Base-by-base conservation (phyloP, 2,113 vertebrate genomes). In the Daphoenositta chrysoptera region DNA sequence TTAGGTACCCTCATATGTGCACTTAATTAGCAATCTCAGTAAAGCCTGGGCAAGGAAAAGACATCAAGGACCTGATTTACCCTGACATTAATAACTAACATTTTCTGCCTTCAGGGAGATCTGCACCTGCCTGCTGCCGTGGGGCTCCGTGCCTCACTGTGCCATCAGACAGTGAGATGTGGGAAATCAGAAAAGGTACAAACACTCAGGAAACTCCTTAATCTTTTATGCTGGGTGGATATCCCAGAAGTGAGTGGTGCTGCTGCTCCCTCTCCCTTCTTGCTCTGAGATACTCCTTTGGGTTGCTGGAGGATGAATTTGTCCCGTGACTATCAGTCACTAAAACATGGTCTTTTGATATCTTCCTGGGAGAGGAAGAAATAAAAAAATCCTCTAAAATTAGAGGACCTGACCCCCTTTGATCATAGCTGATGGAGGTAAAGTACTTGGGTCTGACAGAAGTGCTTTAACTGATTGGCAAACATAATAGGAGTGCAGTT, bases 381-480 rank as follows among this genome's bases (percentile, higher is more conserved):
- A 24, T 22, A 20, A 66, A 50, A 83, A 61, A 30, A 9, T 12
- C 19, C 8, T 85, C 51, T 56, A 64, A 90, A 91, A 92, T 90
- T 95, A 73, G 69, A 93, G 79, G 44, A 71, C 37, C 54, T 96
- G 81, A 92, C 61, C 47, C 61, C 15, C 71, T 95, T 89, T 92
- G 80, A 94, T 97, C 65, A 88, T 53, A 81, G 88, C 69, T 97
- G 95, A 86, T 95, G 89, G 92, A 93, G 51, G 83, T 66, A 86
- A 95, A 95, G 60, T 70, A 69, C 83, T 87, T 80, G 48, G 68
- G 64, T 87, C 61, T 94, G 88, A 80, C 77, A 81, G 78, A 87
- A 96, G 64, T 94, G 56, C 53, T 97, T 94, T 92, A 83, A 72
- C 87, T 95, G 91, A 81, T 82, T 94, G 95, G 78, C 83, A 95